Evolutionary conservation across 2,888 invertebrate species (phyloP), one percentile per base, ranked within the genome.

Genomic region (Tipula helvola): DNA sequence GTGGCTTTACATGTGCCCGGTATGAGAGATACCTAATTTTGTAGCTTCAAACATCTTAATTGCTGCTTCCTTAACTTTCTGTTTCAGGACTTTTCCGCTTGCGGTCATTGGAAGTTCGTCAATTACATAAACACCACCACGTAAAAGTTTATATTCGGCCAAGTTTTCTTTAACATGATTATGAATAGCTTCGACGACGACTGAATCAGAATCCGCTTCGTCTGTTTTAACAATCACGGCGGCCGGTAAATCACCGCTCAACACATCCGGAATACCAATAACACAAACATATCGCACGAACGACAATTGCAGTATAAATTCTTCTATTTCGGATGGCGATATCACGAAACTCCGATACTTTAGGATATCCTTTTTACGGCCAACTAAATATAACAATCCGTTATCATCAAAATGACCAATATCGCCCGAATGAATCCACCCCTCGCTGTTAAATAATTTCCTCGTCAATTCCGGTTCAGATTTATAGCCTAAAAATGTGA

Each of bases 371-470:
- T 87, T 86, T 13, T 83, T 87, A 3, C 88, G 85, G 71, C 86
- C 87, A 0, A 87, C 71, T 39, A 88, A 39, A 52, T 83, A 86
- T 12, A 88, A 44, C 28, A 44, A 57, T 18, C 87, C 88, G 12
- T 87, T 52, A 7, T 86, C 86, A 85, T 88, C 87, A n/a, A 88
- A 87, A 16, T 87, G 87, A 2, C 88, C 88, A 71, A 88, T 41
- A 86, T 88, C 87, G 16, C 88, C 87, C 7, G 87, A 86, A 57
- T 85, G 28, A 36, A 87, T n/a, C 86, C 86, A 87, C 4, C 86
- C 87, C 44, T 88, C 88, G 2, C 42, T 16, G 84, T 87, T 86
- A 12, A 87, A 41, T 1, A 83, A 7, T 16, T 42, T 36, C 42
- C 47, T 42, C 1, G 87, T 87, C n/a, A 36, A 36, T 83, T 87